Conservation (phyloP, 2,888 invertebrate genomes). For the Sarcophaga rosellei region DNA sequence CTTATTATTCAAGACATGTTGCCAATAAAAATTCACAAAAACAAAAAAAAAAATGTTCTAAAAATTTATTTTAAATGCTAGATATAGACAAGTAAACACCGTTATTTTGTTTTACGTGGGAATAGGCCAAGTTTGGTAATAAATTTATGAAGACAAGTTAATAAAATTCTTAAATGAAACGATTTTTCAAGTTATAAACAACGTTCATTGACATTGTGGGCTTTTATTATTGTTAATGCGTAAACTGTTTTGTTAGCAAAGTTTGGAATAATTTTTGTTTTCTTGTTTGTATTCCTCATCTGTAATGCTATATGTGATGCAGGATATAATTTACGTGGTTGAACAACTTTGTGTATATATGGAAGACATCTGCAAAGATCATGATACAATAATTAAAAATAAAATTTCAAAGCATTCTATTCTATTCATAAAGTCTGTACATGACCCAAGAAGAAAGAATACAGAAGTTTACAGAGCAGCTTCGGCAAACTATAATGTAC, state of each 20-base stretch:
- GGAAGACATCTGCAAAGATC: too few species aligned
- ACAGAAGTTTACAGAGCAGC: too few species aligned
- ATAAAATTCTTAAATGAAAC: not conserved
- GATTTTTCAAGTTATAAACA: not conserved
- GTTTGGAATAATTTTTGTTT: not conserved
- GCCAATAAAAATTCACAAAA: not conserved
- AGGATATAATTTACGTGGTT: too few species aligned
- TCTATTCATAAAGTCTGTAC: too few species aligned
- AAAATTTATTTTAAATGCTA: not conserved
- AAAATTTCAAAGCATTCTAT: too few species aligned
- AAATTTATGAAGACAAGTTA: not conserved
- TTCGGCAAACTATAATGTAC: too few species aligned
- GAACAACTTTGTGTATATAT: too few species aligned
- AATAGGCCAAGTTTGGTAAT: not conserved
- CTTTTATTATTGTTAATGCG: not conserved
- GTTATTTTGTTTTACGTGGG: not conserved
- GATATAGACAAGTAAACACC: not conserved
- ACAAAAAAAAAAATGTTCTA: not conserved
- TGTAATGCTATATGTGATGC: too few species aligned
- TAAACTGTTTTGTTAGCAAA: not conserved
- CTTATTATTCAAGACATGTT: not conserved
- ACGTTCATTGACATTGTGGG: not conserved
- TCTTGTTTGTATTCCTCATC: too few species aligned
- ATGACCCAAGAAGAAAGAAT: too few species aligned
- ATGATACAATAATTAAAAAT: too few species aligned